Conservation (phyloP, 53 echinoderm and acorn worm genomes). For the Antedon mediterranea region DNA sequence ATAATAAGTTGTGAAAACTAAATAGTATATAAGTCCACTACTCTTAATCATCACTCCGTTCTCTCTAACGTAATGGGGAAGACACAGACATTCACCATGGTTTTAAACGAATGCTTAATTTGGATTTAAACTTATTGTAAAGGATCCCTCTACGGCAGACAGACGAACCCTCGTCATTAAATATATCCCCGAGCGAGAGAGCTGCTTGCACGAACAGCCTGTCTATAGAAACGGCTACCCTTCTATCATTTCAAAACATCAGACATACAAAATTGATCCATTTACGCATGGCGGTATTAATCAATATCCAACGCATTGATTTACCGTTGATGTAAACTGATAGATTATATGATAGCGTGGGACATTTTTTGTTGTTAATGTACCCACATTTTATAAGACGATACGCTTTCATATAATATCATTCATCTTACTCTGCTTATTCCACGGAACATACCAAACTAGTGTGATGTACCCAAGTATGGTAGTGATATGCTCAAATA, state of each 20-base stretch:
- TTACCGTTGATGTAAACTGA: background rate
- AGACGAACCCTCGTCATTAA: background rate
- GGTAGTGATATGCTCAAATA: too few species aligned
- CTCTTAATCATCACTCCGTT: background rate
- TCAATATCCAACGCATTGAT: background rate
- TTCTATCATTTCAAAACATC: background rate
- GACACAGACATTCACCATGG: background rate
- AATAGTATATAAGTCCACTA: background rate
- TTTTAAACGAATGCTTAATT: background rate
- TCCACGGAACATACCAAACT: too few species aligned
- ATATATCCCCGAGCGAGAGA: background rate
- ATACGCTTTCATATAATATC: background rate
- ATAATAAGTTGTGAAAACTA: background rate
- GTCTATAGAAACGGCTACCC: background rate
- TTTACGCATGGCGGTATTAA: background rate
- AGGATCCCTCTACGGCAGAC: background rate
- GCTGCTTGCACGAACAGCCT: background rate
- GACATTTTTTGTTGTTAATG: background rate
- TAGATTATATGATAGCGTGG: background rate
- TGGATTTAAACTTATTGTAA: background rate
- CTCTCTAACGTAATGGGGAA: background rate
- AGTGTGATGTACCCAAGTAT: too few species aligned
- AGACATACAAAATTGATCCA: background rate
- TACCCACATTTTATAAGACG: background rate
- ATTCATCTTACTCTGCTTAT: too few species aligned